Evolutionary conservation across 2,797 vertebrate genomes (phyloP).

Genomic region (Sebastes elongatus): DNA sequence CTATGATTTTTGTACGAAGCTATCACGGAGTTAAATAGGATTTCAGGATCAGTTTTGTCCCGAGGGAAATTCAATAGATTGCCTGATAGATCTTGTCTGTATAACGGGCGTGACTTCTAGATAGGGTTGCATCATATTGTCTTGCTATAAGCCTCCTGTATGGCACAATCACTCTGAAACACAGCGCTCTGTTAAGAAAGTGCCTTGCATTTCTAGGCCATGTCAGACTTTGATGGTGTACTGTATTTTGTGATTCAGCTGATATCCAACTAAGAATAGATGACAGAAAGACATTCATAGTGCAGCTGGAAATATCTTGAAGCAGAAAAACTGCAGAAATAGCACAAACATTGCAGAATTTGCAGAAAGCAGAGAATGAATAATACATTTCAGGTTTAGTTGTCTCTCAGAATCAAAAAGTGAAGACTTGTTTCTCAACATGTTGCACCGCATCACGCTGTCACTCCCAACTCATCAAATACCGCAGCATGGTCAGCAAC

Average conservation of each 20-base stretch:
- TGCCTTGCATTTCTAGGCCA: conserved; percentile 27
- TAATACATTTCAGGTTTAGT: conserved; percentile 29
- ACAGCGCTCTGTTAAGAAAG: neutral
- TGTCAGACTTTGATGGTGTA: conserved; percentile 29
- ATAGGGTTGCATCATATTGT: conserved; percentile 11
- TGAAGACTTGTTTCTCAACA: neutral
- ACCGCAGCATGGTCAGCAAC: neutral
- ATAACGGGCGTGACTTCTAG: conserved; percentile 23
- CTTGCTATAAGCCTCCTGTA: neutral
- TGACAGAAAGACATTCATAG: conserved; percentile 9
- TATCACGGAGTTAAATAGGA: conserved; percentile 40
- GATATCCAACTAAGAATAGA: conserved; percentile 29
- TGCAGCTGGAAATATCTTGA: neutral
- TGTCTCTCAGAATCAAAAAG: neutral
- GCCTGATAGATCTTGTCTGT: conserved; percentile 37
- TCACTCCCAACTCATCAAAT: neutral
- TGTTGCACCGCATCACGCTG: neutral
- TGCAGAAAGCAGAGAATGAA: conserved; percentile 25
- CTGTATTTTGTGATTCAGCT: conserved; percentile 22
- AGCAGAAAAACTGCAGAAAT: conserved; percentile 9
- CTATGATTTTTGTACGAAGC: conserved; percentile 47
- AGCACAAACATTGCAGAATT: conserved; percentile 2
- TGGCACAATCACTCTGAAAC: neutral
- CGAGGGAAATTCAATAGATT: conserved; percentile 48
- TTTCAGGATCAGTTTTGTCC: conserved; percentile 37